Conservation (phyloP, 2,888 invertebrate genomes). For the Agrochola litura region DNA sequence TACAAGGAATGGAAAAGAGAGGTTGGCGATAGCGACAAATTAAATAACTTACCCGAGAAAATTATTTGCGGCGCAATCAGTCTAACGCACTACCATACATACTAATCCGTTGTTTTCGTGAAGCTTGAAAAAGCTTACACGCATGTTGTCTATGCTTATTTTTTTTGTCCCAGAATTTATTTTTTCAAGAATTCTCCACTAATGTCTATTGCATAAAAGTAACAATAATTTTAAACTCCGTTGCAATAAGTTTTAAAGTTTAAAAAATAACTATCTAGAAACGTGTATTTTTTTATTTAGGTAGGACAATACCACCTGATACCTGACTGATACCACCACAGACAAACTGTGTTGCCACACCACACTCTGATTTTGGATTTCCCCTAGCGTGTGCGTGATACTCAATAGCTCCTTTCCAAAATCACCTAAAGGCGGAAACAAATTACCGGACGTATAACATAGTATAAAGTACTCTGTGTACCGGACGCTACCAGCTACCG, state of each 20-base stretch:
- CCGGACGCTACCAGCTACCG: neutral
- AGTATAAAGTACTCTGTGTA: no score
- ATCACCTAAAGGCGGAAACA: neutral
- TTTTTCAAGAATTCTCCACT: neutral
- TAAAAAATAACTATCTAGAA: neutral
- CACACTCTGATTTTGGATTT: neutral
- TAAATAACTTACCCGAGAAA: constrained; percentile 85
- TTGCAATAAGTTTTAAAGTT: neutral
- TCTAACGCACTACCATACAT: constrained; percentile 91
- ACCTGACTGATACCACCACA: neutral
- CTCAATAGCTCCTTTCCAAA: neutral
- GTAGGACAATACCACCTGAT: constrained; percentile 5
- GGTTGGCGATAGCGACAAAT: constrained; percentile 42
- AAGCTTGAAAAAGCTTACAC: constrained; percentile 88
- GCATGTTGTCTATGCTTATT: constrained; percentile 79
- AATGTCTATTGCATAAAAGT: neutral
- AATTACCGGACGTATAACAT: no score
- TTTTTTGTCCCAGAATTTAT: constrained; percentile 18
- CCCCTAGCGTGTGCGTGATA: neutral
- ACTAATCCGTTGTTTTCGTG: constrained; percentile 91
- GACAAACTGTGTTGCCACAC: neutral
- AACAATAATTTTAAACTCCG: neutral
- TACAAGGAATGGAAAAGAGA: constrained; percentile 20
- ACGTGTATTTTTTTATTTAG: neutral
- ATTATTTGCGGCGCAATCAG: constrained; percentile 92